phyloP scores from a whole-genome alignment of 2,113 vertebrate genomes.

The Stigmatopora argus region DNA sequence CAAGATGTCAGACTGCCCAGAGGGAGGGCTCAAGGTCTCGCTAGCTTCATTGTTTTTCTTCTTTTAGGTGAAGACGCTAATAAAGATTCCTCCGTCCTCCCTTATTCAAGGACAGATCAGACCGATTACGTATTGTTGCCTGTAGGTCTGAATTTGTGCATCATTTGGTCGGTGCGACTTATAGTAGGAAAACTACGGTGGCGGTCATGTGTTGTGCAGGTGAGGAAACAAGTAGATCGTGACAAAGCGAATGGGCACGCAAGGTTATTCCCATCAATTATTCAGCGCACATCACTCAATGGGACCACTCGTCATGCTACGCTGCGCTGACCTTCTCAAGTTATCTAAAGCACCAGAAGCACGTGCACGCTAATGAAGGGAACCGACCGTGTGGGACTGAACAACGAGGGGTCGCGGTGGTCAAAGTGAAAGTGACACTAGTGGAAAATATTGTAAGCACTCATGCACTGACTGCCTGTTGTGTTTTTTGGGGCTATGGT shows the following conservation, averaged over 20 bases:
- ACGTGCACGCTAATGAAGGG: neutral
- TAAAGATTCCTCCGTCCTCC: too few species aligned
- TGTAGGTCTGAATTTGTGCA: too few species aligned
- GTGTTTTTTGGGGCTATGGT: too few species aligned
- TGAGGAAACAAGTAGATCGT: slow-evolving; percentile 13
- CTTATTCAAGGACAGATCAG: too few species aligned
- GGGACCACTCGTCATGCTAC: slow-evolving; percentile 33
- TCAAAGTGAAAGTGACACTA: slow-evolving; percentile 31
- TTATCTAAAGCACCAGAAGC: slow-evolving; percentile 14
- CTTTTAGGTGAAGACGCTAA: too few species aligned
- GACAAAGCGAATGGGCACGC: slow-evolving; percentile 43
- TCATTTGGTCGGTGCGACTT: too few species aligned
- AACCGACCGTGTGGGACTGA: neutral
- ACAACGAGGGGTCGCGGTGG: neutral
- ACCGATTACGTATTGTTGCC: too few species aligned
- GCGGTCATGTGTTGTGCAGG: neutral
- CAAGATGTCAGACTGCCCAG: too few species aligned
- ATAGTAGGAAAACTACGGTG: too few species aligned
- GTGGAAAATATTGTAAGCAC: slow-evolving; percentile 18
- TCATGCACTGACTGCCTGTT: neutral
- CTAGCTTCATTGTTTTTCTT: too few species aligned
- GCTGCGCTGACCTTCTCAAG: slow-evolving; percentile 47
- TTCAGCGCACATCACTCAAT: slow-evolving; percentile 51
- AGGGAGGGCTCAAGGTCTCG: too few species aligned
- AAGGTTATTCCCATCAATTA: slow-evolving; percentile 44